Conservation (phyloP, 2,797 vertebrate genomes). For the Lithobates sylvaticus region DNA sequence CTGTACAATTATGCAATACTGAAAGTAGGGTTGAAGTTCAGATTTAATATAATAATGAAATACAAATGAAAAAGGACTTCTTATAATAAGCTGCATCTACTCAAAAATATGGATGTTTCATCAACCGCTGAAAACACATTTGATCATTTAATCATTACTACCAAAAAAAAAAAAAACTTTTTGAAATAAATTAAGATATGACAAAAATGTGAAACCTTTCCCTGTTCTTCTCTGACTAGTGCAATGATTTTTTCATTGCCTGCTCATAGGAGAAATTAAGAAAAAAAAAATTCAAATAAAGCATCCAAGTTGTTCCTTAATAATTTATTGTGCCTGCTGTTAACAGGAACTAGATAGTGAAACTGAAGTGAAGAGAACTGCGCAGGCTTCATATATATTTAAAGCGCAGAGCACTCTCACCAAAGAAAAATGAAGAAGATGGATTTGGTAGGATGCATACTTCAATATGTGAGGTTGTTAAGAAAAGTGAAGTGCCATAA, state of each 20-base stretch:
- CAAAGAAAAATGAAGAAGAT: conserved; percentile 59
- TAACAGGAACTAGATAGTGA: conserved; percentile 61
- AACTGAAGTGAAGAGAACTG: conserved; percentile 61
- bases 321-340: conserved; percentile 60
- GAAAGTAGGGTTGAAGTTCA: neutral
- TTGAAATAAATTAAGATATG: neutral
- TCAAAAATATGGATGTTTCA: neutral
- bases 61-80: neutral
- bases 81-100: neutral
- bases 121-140: neutral
- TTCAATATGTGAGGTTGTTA: conserved; percentile 60
- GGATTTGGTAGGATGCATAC: conserved; percentile 59
- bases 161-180: neutral
- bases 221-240: conserved; percentile 45
- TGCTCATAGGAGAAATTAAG: conserved; percentile 55
- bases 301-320: conserved; percentile 54
- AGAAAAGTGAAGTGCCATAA: conserved; percentile 57
- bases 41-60: neutral
- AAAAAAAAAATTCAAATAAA: conserved; percentile 53
- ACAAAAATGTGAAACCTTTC: neutral
- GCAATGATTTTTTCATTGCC: conserved; percentile 50
- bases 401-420: conserved; percentile 61
- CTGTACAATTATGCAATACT: neutral
- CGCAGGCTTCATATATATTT: conserved; percentile 62
- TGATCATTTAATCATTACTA: neutral